phyloP scores from a whole-genome alignment of 2,797 vertebrate species.

The Gadopsis bispinosus region DNA sequence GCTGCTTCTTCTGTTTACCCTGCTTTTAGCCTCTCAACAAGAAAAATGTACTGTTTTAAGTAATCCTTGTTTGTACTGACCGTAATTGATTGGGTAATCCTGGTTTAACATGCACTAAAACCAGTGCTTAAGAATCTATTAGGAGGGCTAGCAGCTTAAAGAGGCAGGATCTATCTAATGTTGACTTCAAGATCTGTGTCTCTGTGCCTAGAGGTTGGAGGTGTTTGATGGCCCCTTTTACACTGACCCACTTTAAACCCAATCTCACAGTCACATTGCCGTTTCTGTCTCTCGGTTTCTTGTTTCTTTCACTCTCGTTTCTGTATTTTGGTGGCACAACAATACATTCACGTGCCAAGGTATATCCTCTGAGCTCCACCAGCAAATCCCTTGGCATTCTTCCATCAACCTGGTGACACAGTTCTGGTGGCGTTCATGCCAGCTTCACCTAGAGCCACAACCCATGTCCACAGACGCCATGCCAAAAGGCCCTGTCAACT shows the following conservation, averaged over 20 bases:
- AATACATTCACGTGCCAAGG: conserved; percentile 49
- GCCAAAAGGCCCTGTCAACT: conserved; percentile 72
- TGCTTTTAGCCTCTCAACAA: conserved; percentile 85
- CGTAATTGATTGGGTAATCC: conserved; percentile 92
- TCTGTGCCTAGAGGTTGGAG: conserved; percentile 63
- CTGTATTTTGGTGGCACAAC: conserved; percentile 24
- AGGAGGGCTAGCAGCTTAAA: conserved; percentile 86
- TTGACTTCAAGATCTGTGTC: conserved; percentile 74
- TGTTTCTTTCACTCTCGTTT: conserved; percentile 14
- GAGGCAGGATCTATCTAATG: conserved; percentile 85
- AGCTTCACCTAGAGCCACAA: conserved; percentile 56
- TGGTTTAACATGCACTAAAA: conserved; percentile 92
- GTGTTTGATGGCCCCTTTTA: conserved; percentile 57
- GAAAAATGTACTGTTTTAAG: conserved; percentile 91
- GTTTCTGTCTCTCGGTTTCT: neutral
- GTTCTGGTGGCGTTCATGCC: conserved; percentile 61
- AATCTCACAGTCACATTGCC: neutral
- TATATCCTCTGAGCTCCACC: conserved; percentile 62
- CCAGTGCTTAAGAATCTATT: conserved; percentile 91
- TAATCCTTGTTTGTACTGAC: conserved; percentile 90
- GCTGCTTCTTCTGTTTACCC: conserved; percentile 77
- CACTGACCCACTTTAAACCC: conserved; percentile 51
- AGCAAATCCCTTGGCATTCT: conserved; percentile 74
- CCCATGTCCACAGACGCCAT: conserved; percentile 58
- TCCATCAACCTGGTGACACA: conserved; percentile 75